Evolutionary conservation across 2,113 vertebrate genomes (phyloP), one percentile per base, ranked within the genome.

Genomic region (Penelope pileata): DNA sequence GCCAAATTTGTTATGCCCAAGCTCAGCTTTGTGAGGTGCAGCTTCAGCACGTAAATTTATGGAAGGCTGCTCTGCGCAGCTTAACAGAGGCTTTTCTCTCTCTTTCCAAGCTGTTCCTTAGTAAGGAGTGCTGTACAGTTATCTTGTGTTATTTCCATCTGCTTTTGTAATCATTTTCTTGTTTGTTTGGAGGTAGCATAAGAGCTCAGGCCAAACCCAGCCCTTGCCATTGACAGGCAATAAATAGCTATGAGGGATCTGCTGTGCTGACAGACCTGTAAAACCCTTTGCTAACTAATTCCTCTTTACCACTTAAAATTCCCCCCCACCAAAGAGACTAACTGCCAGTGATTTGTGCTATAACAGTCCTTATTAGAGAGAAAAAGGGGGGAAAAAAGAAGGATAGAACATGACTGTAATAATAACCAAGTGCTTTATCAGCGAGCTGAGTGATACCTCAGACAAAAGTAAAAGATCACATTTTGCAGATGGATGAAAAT

Each of bases 231-330:
- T 70, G 58, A 40, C 62, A 56, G 72, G 47, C 17, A 88, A 47
- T 74, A 86, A 96, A 93, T 69, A 92, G 81, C 54, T 45, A 23
- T 36, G 79, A 96, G 50, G 72, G 62, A 83, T 60, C 68, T 83
- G 47, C 75, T 91, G 58, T 38, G 53, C 62, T 72, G 56, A 81
- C 75, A 90, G 68, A 47, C 54, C 79, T 96, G 93, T 77, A 92
- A 92, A 77, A 2, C 72, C 62, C 72, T 87, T 53, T 90, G 70
- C 90, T 83, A 91, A 56, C 72, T 93, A 93, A 94, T 96, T 96
- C 62, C 62, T 94, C 62, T 79, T 77, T 93, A 70, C 38, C 45
- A 63, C 77, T 92, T 91, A 91, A 94, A 96, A 94, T 83, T 79
- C 75, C 62, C 60, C 60, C 62, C 26, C 51, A 84, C 77, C 70